Conservation (phyloP, 2,888 invertebrate species). For the Sialis lutaria region DNA sequence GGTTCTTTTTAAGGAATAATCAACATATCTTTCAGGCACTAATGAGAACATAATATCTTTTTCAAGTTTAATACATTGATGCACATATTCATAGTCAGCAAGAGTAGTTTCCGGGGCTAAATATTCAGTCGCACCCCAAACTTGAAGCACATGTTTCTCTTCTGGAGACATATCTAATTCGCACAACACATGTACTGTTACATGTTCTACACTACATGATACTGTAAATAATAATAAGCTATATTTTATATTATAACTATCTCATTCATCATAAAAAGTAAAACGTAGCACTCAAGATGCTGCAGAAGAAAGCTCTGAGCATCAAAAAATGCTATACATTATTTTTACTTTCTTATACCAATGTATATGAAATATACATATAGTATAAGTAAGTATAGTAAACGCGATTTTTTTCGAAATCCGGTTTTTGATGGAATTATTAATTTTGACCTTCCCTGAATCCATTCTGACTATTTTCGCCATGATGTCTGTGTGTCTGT, state of each 20-base stretch:
- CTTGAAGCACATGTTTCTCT: slow-evolving; percentile 44
- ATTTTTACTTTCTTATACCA: too few species aligned
- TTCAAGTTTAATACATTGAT: slow-evolving; percentile 83
- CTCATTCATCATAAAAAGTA: not conserved
- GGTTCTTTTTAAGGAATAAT: slow-evolving; percentile 58
- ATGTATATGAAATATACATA: too few species aligned
- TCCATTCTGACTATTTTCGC: too few species aligned
- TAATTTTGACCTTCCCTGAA: too few species aligned
- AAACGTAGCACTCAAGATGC: not conserved
- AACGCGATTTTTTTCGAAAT: too few species aligned
- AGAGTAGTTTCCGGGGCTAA: slow-evolving; percentile 66
- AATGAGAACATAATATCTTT: slow-evolving; percentile 61
- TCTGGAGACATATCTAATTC: slow-evolving; percentile 44
- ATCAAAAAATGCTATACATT: too few species aligned
- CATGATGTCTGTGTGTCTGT: too few species aligned
- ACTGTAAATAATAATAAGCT: slow-evolving; percentile 37
- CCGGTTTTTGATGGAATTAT: too few species aligned
- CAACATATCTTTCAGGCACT: slow-evolving; percentile 45
- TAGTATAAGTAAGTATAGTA: too few species aligned
- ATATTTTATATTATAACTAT: too few species aligned
- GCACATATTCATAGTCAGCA: slow-evolving; percentile 83
- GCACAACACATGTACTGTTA: slow-evolving; percentile 68
- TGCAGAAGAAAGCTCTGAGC: too few species aligned
- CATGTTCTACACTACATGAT: slow-evolving; percentile 69
- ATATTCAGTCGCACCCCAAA: slow-evolving; percentile 80